phyloP scores from a whole-genome alignment of 2,888 invertebrate genomes.

The Seira musarum region DNA sequence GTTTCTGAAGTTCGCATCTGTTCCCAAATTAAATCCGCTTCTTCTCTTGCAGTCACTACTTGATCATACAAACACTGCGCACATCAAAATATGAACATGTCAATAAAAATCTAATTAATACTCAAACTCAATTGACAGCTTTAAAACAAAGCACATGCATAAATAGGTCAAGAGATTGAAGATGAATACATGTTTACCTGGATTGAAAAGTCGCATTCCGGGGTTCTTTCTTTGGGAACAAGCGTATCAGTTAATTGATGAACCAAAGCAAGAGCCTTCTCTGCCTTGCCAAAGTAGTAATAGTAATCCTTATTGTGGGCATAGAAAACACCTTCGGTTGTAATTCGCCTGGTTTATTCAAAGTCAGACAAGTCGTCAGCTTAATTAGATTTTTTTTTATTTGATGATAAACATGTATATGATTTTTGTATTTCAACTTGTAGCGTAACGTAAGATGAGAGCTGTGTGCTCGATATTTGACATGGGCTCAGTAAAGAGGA shows the following conservation, averaged over 20 bases:
- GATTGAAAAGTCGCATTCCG: constrained; percentile 60
- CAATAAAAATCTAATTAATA: too few species aligned
- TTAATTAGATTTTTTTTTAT: too few species aligned
- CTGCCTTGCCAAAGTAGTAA: constrained; percentile 57
- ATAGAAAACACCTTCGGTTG: constrained; percentile 60
- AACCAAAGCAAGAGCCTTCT: constrained; percentile 53
- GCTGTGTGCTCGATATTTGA: too few species aligned
- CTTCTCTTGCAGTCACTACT: constrained; percentile 18
- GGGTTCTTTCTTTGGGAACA: constrained; percentile 53
- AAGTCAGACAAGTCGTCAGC: neutral
- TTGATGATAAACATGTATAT: too few species aligned
- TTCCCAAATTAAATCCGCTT: constrained; percentile 30
- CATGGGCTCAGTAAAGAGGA: too few species aligned
- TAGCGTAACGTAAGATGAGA: too few species aligned
- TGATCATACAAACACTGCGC: constrained; percentile 33
- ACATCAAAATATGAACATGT: too few species aligned
- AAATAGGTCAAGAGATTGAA: too few species aligned
- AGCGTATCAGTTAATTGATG: constrained; percentile 44
- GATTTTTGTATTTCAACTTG: too few species aligned
- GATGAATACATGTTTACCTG: too few species aligned
- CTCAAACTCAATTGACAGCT: too few species aligned
- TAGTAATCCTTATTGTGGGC: constrained; percentile 57
- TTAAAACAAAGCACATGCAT: too few species aligned
- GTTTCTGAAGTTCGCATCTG: constrained; percentile 35
- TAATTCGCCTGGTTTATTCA: constrained; percentile 52